Evolutionary conservation across 2,888 invertebrate genomes (phyloP).

Genomic region (Athalia circularis): DNA sequence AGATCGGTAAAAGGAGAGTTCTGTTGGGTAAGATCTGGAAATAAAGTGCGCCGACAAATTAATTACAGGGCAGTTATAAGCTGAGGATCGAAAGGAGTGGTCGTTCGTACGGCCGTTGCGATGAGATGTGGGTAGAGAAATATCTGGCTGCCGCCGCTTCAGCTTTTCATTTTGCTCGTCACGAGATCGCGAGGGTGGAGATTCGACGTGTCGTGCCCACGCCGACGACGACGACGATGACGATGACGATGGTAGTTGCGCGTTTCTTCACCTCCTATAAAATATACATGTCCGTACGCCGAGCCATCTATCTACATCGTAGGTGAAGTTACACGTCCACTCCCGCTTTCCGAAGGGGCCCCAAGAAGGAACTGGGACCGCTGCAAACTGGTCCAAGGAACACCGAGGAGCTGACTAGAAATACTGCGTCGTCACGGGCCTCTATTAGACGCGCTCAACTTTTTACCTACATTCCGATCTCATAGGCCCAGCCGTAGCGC

Average conservation of each 20-base stretch:
- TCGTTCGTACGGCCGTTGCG: conserved; percentile 6
- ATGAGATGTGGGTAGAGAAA: conserved; percentile 41
- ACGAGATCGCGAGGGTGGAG: conserved; percentile 34
- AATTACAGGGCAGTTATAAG: conserved; percentile 55
- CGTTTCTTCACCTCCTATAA: no score
- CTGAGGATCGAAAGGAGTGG: conserved; percentile 40
- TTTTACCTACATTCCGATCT: conserved; percentile 59
- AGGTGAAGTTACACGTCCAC: neutral
- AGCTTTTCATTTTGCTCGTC: conserved; percentile 38
- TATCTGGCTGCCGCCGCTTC: neutral
- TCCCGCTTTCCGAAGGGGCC: no score
- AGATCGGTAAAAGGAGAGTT: no score
- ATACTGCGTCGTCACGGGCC: conserved; percentile 65
- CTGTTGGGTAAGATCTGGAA: neutral
- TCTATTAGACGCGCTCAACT: conserved; percentile 62
- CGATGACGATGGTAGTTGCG: no score
- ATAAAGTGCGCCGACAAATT: conserved; percentile 55
- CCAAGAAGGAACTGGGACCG: neutral
- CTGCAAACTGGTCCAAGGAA: conserved; percentile 17
- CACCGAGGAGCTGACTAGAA: conserved; percentile 39
- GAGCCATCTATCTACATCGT: neutral
- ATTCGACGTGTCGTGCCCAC: conserved; percentile 1
- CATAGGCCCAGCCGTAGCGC: conserved; percentile 27
- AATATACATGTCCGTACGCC: no score
- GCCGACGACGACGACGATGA: conserved; percentile 10